These are phyloP conservation scores for Chrysomela aeneicollis DNA, from an alignment of 2,888 invertebrate species.

Conservation along the genomic window DNA sequence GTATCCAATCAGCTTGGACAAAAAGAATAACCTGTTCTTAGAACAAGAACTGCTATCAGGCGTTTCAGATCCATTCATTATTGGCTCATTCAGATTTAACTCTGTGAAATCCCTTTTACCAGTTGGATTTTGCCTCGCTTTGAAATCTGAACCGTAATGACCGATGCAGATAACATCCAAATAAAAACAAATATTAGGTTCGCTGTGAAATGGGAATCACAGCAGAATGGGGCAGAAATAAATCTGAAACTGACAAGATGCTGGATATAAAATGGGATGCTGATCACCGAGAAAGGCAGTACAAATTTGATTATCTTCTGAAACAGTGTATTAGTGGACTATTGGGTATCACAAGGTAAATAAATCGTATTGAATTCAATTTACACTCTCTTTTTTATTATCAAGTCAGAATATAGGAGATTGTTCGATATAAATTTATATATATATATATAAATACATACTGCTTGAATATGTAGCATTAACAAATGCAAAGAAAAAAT, in stretches of 20 bases:
- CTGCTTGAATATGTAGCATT: no score
- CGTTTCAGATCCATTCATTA: no score
- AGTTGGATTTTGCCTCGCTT: background rate
- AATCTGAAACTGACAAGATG: background rate
- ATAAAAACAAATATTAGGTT: background rate
- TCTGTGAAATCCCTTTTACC: background rate
- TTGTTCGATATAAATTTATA: no score
- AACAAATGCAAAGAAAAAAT: no score
- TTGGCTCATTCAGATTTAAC: background rate
- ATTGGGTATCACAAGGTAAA: background rate
- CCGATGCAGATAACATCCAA: background rate
- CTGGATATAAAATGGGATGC: background rate
- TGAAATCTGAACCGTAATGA: background rate
- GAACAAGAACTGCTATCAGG: no score
- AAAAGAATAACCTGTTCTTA: no score
- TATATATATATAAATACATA: no score
- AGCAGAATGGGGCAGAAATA: background rate
- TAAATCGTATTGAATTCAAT: no score
- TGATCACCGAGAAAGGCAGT: background rate
- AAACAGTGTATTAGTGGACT: background rate
- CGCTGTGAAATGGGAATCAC: background rate
- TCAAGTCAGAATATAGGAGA: no score
- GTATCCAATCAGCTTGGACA: no score
- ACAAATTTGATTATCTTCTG: background rate
- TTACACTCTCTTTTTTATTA: no score